Conservation (phyloP, 2,888 invertebrate species). For the Eledona agricola region DNA sequence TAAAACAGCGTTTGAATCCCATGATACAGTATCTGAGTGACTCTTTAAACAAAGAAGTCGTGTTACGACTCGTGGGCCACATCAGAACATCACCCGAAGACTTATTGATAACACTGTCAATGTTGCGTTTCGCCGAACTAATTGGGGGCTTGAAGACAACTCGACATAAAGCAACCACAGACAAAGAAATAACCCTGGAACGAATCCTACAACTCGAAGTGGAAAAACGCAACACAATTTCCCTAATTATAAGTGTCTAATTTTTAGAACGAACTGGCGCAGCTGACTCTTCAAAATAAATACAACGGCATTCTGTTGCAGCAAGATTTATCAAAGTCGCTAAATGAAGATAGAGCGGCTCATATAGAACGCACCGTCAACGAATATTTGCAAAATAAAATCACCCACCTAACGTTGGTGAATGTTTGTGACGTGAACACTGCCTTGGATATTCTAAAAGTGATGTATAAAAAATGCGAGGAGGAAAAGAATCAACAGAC, state of each 20-base stretch:
- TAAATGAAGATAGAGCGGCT: conserved; percentile 55
- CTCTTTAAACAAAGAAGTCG: conserved; percentile 53
- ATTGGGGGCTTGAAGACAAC: conserved; percentile 51
- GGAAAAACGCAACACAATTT: conserved; percentile 1
- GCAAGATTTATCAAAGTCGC: conserved; percentile 53
- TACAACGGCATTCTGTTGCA: conserved; percentile 57
- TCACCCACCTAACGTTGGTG: conserved; percentile 56
- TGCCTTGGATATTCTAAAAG: conserved; percentile 58
- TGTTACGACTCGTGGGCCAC: conserved; percentile 62
- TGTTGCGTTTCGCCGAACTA: conserved; percentile 58
- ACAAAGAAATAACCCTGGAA: conserved; percentile 41
- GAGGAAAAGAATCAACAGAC: conserved; percentile 39
- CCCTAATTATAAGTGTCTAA: too few species aligned
- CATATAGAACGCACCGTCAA: conserved; percentile 56
- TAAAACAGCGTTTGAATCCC: conserved; percentile 53
- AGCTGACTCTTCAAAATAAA: conserved; percentile 53
- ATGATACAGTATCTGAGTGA: conserved; percentile 59
- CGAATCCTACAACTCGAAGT: conserved; percentile 1
- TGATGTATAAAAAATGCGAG: conserved; percentile 51
- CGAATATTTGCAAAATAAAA: conserved; percentile 56
- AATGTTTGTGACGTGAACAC: conserved; percentile 57
- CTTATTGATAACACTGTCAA: conserved; percentile 58
- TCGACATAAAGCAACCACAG: conserved; percentile 42
- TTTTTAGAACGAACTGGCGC: conserved; percentile 51
- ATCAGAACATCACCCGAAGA: conserved; percentile 55